These are phyloP conservation scores for Omphaloscelis lunosa DNA, from an alignment of 2,888 invertebrate species.

Conservation along the genomic window DNA sequence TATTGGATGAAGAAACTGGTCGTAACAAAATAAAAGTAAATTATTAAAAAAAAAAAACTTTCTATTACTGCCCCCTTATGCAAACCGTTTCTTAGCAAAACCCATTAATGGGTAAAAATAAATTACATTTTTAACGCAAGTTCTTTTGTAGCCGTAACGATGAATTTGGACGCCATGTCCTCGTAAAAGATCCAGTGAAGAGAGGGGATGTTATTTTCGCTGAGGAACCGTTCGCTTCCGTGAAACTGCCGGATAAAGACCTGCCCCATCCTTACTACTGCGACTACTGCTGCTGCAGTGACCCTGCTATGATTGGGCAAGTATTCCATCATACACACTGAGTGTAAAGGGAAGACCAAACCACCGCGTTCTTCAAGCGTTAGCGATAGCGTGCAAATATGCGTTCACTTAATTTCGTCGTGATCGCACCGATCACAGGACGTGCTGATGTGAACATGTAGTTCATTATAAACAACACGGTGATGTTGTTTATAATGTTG, in stretches of 20 bases:
- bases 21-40: neutral
- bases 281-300: constrained; percentile 93
- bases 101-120: neutral
- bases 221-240: constrained; percentile 95
- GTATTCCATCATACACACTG: constrained; percentile 6
- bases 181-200: constrained; percentile 90
- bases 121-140: neutral
- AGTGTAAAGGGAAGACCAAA: neutral
- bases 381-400: neutral
- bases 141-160: constrained; percentile 85
- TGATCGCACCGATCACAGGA: neutral
- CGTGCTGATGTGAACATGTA: neutral
- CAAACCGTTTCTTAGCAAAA: neutral
- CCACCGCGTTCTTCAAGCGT: neutral
- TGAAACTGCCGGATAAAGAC: constrained; percentile 91
- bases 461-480: neutral
- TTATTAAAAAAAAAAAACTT: neutral
- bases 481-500: no score
- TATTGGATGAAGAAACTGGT: constrained; percentile 10
- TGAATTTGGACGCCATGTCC: constrained; percentile 92
- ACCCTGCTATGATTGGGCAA: constrained; percentile 64
- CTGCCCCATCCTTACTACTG: constrained; percentile 89
- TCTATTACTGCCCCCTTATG: neutral
- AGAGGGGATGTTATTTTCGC: constrained; percentile 94
- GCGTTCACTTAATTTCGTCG: neutral